Evolutionary conservation across 2,113 vertebrate genomes (phyloP).

Genomic region (Lampris megalopsis): DNA sequence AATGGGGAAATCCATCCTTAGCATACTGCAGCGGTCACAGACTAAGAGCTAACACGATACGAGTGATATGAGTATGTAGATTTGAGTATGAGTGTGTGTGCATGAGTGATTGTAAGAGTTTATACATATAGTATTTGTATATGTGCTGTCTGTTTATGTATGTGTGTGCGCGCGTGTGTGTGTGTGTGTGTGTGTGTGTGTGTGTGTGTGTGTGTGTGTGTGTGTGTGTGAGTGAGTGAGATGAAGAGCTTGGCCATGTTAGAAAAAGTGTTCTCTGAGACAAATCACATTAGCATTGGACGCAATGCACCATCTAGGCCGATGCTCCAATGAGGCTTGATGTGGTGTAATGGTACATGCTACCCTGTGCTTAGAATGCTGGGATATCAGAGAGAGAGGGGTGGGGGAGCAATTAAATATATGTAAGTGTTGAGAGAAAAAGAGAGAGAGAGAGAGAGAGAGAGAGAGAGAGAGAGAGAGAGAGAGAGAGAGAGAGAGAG

Average conservation of each 20-base stretch:
- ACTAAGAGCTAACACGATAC: background rate
- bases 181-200: background rate
- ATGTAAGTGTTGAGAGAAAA: no score
- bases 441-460: no score
- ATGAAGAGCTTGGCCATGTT: no score
- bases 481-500: no score
- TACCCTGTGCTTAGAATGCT: background rate
- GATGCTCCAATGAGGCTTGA: conserved; percentile 16
- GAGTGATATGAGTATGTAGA: conserved; percentile 1
- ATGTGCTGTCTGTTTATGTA: background rate
- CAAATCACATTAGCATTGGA: background rate
- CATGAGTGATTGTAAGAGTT: no score
- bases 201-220: background rate
- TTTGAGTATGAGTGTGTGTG: background rate
- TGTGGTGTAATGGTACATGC: background rate
- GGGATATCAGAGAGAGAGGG: no score
- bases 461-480: no score
- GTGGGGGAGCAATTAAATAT: no score
- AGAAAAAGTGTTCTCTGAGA: conserved; percentile 11
- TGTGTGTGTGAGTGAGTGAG: background rate
- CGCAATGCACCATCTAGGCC: conserved; percentile 32
- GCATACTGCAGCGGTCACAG: background rate
- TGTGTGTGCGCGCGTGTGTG: background rate
- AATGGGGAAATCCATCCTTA: background rate
- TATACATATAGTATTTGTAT: no score